Conservation (phyloP, 2,797 vertebrate species). For the Sphaeramia orbicularis region DNA sequence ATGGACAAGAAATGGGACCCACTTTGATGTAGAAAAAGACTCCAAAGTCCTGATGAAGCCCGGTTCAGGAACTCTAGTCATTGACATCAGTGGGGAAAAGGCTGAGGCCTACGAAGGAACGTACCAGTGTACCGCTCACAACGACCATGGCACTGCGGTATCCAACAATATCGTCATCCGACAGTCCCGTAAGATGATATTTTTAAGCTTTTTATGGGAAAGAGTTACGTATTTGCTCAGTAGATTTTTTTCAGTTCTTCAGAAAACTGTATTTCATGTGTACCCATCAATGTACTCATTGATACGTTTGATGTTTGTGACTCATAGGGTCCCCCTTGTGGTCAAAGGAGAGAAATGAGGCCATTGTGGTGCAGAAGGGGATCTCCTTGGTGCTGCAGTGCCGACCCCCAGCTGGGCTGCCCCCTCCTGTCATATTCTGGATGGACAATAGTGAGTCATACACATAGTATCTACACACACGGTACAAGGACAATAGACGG, state of each 20-base stretch:
- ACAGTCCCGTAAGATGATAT: constrained; percentile 90
- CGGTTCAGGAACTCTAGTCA: constrained; percentile 91
- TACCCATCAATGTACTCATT: too few relatives aligned
- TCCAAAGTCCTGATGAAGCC: constrained; percentile 91
- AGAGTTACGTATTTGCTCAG: too few relatives aligned
- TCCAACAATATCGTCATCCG: constrained; percentile 94
- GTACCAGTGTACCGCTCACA: constrained; percentile 95
- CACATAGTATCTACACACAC: background rate
- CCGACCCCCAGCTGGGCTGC: constrained; percentile 93
- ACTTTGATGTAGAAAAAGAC: constrained; percentile 96
- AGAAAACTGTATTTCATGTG: background rate
- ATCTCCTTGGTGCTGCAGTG: constrained; percentile 92
- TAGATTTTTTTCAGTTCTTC: background rate
- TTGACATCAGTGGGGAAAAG: constrained; percentile 94
- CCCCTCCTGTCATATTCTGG: constrained; percentile 97
- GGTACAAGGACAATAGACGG: background rate
- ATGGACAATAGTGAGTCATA: constrained; percentile 96
- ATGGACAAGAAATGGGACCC: constrained; percentile 95
- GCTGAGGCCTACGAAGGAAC: constrained; percentile 94
- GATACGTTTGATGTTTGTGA: constrained; percentile 39
- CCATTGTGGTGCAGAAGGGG: constrained; percentile 88
- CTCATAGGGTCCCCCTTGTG: constrained; percentile 95
- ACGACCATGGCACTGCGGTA: constrained; percentile 92
- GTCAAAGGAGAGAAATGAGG: constrained; percentile 95
- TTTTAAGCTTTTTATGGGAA: background rate